Evolutionary conservation across 2,113 vertebrate species (phyloP), one percentile per base, ranked within the genome.

Genomic region (Xiphorhynchus elegans): DNA sequence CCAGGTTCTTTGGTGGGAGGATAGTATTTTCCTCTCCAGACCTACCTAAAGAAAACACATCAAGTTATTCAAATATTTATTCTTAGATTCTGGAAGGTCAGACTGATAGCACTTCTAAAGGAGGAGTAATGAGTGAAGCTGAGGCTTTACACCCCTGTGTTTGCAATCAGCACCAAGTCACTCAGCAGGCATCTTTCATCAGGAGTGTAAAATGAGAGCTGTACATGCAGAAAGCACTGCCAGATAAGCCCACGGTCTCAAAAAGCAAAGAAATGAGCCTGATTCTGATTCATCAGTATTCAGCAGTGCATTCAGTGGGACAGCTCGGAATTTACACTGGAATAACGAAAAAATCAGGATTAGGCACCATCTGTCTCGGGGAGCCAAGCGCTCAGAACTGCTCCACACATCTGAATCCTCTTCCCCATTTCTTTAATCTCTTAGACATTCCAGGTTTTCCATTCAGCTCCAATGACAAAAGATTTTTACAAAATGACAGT

Each of bases 401-500:
- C 94, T 95, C 87, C 16, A 73, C 72, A 86, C 55, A 6, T 81
- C 39, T 49, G 89, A 96, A 94, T 96, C 91, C 92, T 84, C 77
- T 35, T 93, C 94, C 86, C 47, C 64, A 7, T 68, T 88, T 93
- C 44, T 77, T 78, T 88, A 50, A 90, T 94, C 78, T 55, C 90
- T 44, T 46, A 23, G 66, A n/a, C 75, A 6, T 91, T 94, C 92
- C 93, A 95, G 97, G 81, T 96, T 90, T 94, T 75, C 87, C 75
- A 79, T 44, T 82, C 84, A 88, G 93, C 85, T 85, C 93, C 84
- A 6, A 14, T 37, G 84, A 95, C 88, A 97, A 95, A 96, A 96
- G 95, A 76, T 91, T 84, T 79, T 77, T 74, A 96, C 80, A 96
- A 96, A 95, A 91, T 79, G 87, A 94, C 95, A 95, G 86, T 44